Evolutionary conservation across 2,797 vertebrate species (phyloP).

Genomic region (Hafferia zeledoni): DNA sequence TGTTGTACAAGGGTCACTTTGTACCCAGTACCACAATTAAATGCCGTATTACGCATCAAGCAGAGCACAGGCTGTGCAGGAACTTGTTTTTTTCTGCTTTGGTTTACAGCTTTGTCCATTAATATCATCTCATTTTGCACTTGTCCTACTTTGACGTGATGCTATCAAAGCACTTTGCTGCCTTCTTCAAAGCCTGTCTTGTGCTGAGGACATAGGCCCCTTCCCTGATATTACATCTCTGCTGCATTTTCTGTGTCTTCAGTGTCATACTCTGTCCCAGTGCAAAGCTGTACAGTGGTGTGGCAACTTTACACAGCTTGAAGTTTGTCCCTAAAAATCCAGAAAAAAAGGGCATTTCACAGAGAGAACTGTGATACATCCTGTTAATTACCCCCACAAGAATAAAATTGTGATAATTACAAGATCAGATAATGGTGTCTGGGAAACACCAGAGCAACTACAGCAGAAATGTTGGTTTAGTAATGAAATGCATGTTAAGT

Average conservation of each 20-base stretch:
- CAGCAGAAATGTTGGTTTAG: conserved; percentile 4
- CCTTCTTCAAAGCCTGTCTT: background rate
- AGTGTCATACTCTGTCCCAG: background rate
- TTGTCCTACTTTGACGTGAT: background rate
- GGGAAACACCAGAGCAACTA: conserved; percentile 15
- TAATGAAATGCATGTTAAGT: conserved; percentile 16
- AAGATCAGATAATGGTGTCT: conserved; percentile 13
- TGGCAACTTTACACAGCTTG: background rate
- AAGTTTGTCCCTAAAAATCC: background rate
- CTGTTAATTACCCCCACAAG: background rate
- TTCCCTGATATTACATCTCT: background rate
- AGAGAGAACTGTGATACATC: background rate
- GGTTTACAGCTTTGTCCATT: background rate
- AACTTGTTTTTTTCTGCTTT: background rate
- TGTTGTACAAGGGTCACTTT: background rate
- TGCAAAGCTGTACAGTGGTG: background rate
- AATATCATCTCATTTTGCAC: background rate
- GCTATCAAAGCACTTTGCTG: background rate
- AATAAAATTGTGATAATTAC: conserved; percentile 15
- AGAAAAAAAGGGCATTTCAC: background rate
- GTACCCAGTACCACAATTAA: background rate
- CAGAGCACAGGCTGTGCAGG: background rate
- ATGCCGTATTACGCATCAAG: accelerated
- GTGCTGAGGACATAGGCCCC: background rate
- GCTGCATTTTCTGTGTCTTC: background rate